These are phyloP conservation scores for Papilio aristodemus DNA, from an alignment of 1,140 invertebrate genomes.

Conservation along the genomic window DNA sequence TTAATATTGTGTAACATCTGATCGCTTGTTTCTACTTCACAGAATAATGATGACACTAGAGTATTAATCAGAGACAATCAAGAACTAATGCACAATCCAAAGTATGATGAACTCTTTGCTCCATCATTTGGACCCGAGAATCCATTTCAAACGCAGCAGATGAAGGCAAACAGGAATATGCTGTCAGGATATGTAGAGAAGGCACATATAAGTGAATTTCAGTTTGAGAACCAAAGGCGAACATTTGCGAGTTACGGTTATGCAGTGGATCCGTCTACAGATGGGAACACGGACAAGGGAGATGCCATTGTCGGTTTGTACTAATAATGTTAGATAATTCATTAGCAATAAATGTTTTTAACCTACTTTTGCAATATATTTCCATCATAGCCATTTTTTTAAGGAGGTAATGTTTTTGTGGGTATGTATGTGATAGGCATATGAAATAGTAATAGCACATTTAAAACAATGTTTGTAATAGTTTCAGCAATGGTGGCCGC, in stretches of 20 bases:
- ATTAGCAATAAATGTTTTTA: too few relatives aligned
- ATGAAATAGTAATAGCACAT: too few relatives aligned
- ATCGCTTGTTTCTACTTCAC: slow-evolving; percentile 11
- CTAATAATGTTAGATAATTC: slow-evolving; percentile 49
- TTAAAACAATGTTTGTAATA: slow-evolving; percentile 44
- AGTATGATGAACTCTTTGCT: slow-evolving; percentile 97
- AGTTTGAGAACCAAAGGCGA: slow-evolving; percentile 98
- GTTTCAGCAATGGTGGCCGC: slow-evolving; percentile 72
- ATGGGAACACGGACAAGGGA: slow-evolving; percentile 82
- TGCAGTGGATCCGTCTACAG: slow-evolving; percentile 95
- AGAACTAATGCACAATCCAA: slow-evolving; percentile 95
- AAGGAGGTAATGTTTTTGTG: too few relatives aligned
- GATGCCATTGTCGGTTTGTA: slow-evolving; percentile 86
- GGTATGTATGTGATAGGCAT: background rate
- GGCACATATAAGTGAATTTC: slow-evolving; percentile 97
- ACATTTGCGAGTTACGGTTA: slow-evolving; percentile 97
- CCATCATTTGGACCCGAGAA: slow-evolving; percentile 92
- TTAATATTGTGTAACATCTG: background rate
- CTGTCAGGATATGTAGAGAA: slow-evolving; percentile 97
- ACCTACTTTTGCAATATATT: too few relatives aligned
- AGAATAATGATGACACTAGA: slow-evolving; percentile 72
- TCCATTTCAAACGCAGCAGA: slow-evolving; percentile 94
- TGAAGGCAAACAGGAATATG: slow-evolving; percentile 93
- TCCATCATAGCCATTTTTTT: too few relatives aligned
- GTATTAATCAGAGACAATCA: slow-evolving; percentile 82